Evolutionary conservation across 2,797 vertebrate species (phyloP).

Genomic region (Gastrophryne carolinensis): DNA sequence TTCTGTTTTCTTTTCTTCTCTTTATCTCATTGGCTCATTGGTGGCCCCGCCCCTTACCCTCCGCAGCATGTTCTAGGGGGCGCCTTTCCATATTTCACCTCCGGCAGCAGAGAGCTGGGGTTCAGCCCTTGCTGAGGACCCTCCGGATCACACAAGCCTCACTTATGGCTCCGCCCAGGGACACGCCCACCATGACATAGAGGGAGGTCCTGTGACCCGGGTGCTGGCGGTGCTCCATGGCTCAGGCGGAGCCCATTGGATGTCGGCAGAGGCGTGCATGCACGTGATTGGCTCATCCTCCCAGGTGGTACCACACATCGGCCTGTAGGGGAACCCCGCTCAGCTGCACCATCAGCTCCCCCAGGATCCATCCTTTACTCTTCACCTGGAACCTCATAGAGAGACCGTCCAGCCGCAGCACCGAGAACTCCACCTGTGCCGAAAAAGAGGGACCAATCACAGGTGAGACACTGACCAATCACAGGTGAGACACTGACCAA

Average conservation of each 20-base stretch:
- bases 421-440: conserved; percentile 72
- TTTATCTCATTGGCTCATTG: no score
- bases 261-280: no score
- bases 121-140: no score
- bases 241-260: not conserved
- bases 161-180: no score
- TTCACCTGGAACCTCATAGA: conserved; percentile 80
- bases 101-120: no score
- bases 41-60: no score
- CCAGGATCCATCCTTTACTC: conserved; percentile 75
- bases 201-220: no score
- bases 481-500: not conserved
- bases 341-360: conserved; percentile 74
- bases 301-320: conserved; percentile 76
- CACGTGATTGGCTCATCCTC: conserved; percentile 39
- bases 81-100: no score
- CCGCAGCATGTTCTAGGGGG: no score
- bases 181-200: no score
- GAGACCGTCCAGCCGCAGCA: conserved; percentile 66
- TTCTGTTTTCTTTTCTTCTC: no score
- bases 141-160: no score
- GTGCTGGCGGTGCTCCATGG: not conserved
- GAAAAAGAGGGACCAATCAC: not conserved
- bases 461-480: not conserved
- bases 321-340: conserved; percentile 65